phyloP scores from a whole-genome alignment of 2,113 vertebrate genomes.

The Sprattus sprattus region DNA sequence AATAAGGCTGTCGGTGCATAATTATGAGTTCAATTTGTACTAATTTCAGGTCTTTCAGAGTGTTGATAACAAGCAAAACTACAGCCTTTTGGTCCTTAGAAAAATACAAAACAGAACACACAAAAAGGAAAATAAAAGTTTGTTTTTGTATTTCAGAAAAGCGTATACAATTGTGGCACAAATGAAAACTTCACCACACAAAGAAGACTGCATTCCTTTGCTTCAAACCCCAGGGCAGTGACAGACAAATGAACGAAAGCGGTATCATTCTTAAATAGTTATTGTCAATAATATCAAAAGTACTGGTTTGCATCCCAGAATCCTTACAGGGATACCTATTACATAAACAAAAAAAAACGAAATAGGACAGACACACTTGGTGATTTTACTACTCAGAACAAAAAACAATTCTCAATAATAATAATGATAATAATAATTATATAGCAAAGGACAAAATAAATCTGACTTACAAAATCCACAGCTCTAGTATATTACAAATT shows the following conservation, averaged over 20 bases:
- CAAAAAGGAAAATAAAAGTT: slow-evolving; percentile 19
- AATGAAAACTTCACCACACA: neutral
- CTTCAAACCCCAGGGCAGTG: neutral
- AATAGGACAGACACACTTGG: neutral
- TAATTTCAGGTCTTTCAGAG: neutral
- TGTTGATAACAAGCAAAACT: neutral
- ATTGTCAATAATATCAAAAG: neutral
- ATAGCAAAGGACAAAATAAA: neutral
- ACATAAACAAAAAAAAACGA: neutral
- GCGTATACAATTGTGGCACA: slow-evolving; percentile 8
- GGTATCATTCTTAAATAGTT: neutral
- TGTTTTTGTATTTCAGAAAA: slow-evolving; percentile 9
- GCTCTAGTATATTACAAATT: neutral
- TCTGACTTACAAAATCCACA: too few relatives aligned
- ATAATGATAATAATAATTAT: neutral
- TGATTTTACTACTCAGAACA: neutral
- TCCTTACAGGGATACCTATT: neutral
- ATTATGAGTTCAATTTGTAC: neutral
- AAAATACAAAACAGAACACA: slow-evolving; percentile 25
- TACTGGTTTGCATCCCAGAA: neutral
- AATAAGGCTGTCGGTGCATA: slow-evolving; percentile 54
- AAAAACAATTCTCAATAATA: neutral
- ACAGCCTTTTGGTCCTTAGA: slow-evolving; percentile 32
- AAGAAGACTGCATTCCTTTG: neutral
- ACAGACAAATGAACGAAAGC: neutral